Evolutionary conservation across 2,888 invertebrate genomes (phyloP), one percentile per base, ranked within the genome.

Genomic region (Parnassius mnemosyne): DNA sequence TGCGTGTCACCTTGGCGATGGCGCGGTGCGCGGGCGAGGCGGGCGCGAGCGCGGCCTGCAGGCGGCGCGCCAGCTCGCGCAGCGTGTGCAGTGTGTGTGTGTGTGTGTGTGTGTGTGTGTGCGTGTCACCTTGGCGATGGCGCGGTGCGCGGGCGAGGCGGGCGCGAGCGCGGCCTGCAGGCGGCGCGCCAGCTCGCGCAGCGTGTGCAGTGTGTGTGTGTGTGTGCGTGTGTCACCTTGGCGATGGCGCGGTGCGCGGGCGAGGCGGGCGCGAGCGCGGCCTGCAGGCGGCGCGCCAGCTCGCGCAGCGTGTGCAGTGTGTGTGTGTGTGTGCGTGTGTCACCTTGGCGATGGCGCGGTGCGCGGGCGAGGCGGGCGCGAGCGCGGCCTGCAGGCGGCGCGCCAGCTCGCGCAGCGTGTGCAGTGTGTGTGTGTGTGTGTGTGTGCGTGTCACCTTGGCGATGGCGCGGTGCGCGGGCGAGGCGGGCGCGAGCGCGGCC

Each of bases 131-230:
- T 94, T 94, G 75, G 94, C 92, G 77, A 95, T 94, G 71, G 93
- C 92, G 61, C 92, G 81, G 64, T 95, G 92, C 0, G 94, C 94
- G 7, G 93, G 93, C 57, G 94, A 94, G 72, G 94, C 94, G 3
- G 95, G 95, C 13, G 94, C 92, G 64, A 95, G 79, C 43, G 94
- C 94, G 2, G 93, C 92, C 76, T 95, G 95, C 72, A 95, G 82
- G 51, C 94, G 93, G 11, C 94, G 92, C 10, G 95, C 95, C 50
- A 95, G 84, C 63, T 94, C 93, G 46, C 95, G 86, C 63, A 95
- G 87, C 1, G 94, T n/a, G n/a, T n/a, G n/a, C n/a, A n/a, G n/a
- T n/a, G n/a, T 0, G 25, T 5, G 25, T 3, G 25, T 3, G 25
- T 25, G 25, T 25, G 25, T 3, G 25, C 0, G 25, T 3, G 25